Conservation (phyloP, 2,797 vertebrate genomes). For the Spinibarbus caldwelli region DNA sequence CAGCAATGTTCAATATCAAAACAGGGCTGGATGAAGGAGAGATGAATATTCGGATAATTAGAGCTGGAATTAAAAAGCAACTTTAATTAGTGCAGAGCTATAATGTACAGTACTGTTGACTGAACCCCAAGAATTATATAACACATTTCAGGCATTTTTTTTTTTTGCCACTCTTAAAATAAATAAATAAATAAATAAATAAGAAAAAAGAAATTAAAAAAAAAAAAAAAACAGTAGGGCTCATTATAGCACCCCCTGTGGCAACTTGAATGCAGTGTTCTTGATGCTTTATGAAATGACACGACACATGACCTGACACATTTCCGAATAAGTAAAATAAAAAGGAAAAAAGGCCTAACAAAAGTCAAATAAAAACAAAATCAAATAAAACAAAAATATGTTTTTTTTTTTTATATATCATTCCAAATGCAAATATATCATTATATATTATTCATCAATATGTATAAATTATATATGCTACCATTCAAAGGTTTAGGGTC, state of each 20-base stretch:
- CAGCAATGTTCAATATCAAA: conserved; percentile 37
- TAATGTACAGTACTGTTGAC: neutral
- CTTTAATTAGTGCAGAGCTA: conserved; percentile 5
- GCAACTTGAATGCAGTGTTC: neutral
- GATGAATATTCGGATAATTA: conserved; percentile 19
- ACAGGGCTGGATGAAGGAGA: conserved; percentile 18
- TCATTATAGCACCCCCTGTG: neutral
- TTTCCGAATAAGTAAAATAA: too few relatives aligned
- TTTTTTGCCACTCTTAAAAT: neutral
- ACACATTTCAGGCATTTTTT: neutral
- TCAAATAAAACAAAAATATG: too few relatives aligned
- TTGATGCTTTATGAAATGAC: neutral
- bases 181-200: too few relatives aligned
- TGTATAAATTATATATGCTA: too few relatives aligned
- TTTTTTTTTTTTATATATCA: too few relatives aligned
- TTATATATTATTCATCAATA: too few relatives aligned
- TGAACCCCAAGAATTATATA: neutral
- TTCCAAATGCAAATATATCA: too few relatives aligned
- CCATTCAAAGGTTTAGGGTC: too few relatives aligned
- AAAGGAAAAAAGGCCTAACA: too few relatives aligned
- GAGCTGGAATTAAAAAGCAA: conserved; percentile 7
- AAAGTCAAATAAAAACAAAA: too few relatives aligned
- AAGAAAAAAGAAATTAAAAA: too few relatives aligned
- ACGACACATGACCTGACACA: too few relatives aligned
- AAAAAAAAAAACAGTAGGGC: neutral